phyloP scores from a whole-genome alignment of 1,140 invertebrate genomes.

The Eurosta solidaginis region DNA sequence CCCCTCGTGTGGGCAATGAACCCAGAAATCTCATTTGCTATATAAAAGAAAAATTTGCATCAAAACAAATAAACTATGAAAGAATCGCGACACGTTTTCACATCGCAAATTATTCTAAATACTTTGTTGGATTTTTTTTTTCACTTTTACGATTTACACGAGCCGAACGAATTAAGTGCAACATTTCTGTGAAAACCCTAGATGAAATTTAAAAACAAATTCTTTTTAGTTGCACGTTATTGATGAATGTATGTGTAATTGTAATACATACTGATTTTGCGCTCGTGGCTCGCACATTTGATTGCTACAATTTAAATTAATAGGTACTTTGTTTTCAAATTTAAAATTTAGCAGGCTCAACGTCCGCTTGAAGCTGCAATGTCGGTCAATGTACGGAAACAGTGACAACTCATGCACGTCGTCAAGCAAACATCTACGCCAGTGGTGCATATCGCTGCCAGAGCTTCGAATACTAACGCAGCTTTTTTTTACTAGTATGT shows the following conservation, averaged over 20 bases:
- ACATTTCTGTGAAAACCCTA: neutral
- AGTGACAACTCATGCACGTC: neutral
- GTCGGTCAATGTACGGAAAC: constrained; percentile 22
- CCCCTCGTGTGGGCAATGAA: constrained; percentile 9
- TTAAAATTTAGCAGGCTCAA: neutral
- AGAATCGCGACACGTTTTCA: constrained; percentile 1
- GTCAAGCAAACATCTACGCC: neutral
- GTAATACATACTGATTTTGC: neutral
- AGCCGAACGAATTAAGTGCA: constrained; percentile 6
- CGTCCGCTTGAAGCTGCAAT: neutral
- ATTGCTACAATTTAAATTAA: constrained; percentile 13
- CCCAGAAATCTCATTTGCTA: neutral
- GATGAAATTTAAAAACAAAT: neutral
- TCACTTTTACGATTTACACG: constrained; percentile 11
- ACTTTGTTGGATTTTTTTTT: too few relatives aligned
- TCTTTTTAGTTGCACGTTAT: neutral
- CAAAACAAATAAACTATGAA: neutral
- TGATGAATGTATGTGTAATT: neutral
- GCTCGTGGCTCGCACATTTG: constrained; percentile 8
- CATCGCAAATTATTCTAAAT: too few relatives aligned
- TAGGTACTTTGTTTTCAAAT: neutral
- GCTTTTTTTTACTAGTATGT: too few relatives aligned
- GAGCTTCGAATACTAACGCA: too few relatives aligned
- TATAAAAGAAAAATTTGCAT: neutral
- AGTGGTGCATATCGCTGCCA: neutral